Conservation (phyloP, 2,797 vertebrate species). For the Etheostoma perlongum region DNA sequence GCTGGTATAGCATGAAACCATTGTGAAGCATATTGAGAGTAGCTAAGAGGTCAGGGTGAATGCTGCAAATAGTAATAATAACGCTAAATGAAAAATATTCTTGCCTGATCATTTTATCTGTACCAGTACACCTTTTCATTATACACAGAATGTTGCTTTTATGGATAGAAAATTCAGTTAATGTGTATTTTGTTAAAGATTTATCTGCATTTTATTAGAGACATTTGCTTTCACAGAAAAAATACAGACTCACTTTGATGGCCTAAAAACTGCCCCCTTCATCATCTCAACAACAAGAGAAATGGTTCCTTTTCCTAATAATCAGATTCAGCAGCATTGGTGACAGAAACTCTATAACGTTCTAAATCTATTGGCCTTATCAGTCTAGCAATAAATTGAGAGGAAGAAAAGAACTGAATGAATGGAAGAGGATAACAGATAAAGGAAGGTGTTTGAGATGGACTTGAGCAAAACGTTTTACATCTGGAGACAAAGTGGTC, state of each 20-base stretch:
- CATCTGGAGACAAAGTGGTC: slow-evolving; percentile 27
- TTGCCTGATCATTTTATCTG: too few relatives aligned
- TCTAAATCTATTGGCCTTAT: slow-evolving; percentile 25
- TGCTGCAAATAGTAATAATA: background rate
- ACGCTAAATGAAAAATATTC: too few relatives aligned
- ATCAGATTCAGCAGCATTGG: slow-evolving; percentile 26
- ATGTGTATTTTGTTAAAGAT: too few relatives aligned
- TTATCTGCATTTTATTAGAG: too few relatives aligned
- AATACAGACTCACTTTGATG: too few relatives aligned
- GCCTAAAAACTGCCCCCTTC: background rate
- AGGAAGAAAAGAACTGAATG: slow-evolving; percentile 28
- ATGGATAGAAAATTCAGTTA: too few relatives aligned
- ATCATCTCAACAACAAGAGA: background rate
- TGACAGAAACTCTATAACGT: background rate
- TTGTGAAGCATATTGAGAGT: background rate
- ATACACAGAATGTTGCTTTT: too few relatives aligned
- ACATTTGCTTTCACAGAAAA: too few relatives aligned
- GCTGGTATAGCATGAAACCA: background rate
- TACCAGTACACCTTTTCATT: too few relatives aligned
- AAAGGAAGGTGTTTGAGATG: slow-evolving; percentile 33
- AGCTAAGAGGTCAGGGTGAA: background rate
- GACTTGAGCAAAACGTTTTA: slow-evolving; percentile 34
- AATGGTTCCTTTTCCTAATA: background rate
- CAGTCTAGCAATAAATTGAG: slow-evolving; percentile 18
- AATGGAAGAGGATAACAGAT: slow-evolving; percentile 45